Evolutionary conservation across 2,797 vertebrate genomes (phyloP).

Genomic region (Poecilia gillii): DNA sequence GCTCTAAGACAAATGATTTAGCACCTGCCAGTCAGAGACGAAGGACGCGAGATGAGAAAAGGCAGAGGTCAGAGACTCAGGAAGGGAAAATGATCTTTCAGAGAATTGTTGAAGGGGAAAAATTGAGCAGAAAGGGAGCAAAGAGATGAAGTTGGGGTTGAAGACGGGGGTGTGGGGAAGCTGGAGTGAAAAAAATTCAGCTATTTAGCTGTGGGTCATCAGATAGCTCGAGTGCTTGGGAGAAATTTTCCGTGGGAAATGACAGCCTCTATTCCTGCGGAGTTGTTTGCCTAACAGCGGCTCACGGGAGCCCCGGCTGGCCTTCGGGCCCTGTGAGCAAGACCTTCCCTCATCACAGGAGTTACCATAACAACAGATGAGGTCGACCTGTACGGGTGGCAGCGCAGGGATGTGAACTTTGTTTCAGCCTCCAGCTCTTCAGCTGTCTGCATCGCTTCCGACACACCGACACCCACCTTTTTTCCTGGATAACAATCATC

Average conservation of each 20-base stretch:
- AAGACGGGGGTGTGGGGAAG: not conserved
- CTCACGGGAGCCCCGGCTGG: constrained; percentile 53
- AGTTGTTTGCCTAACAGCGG: constrained; percentile 60
- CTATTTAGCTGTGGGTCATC: constrained; percentile 65
- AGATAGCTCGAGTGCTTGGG: constrained; percentile 61
- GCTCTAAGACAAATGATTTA: constrained; percentile 76
- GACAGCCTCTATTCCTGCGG: constrained; percentile 65
- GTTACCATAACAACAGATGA: constrained; percentile 80
- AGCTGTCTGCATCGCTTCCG: constrained; percentile 38
- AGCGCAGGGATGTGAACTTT: constrained; percentile 70
- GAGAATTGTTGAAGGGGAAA: constrained; percentile 22
- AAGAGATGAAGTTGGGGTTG: constrained; percentile 29
- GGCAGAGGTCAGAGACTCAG: constrained; percentile 58
- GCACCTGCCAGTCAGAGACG: constrained; percentile 73
- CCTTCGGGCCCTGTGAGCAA: constrained; percentile 59
- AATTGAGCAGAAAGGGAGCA: constrained; percentile 9
- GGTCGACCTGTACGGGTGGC: constrained; percentile 58
- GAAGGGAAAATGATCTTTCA: constrained; percentile 54
- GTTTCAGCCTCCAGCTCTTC: constrained; percentile 63
- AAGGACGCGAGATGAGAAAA: constrained; percentile 68
- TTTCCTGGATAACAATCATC: constrained; percentile 35
- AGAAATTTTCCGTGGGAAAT: constrained; percentile 67
- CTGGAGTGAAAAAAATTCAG: constrained; percentile 39
- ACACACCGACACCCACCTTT: constrained; percentile 39
- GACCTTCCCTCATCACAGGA: constrained; percentile 55